Percentiles rank a stretch among this genome's conserved stretches.
These are phyloP conservation scores for Dromiciops gliroides DNA, from an alignment of 2,113 vertebrate species.

Conservation along the genomic window DNA sequence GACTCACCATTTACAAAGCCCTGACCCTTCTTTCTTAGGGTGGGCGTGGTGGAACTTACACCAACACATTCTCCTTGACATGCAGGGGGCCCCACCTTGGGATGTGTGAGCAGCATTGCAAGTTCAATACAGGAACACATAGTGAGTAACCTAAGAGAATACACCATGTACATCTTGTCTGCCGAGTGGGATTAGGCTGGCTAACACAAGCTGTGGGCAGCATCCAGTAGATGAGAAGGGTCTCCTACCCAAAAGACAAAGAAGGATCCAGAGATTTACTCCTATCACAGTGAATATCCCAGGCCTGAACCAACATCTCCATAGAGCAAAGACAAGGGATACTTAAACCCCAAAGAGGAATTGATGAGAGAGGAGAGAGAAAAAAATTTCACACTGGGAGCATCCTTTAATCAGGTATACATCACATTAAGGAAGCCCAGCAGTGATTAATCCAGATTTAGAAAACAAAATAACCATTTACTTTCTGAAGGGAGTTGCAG, in stretches of 20 bases:
- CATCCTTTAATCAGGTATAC: not conserved
- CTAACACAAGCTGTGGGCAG: not conserved
- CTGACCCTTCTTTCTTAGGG: not conserved
- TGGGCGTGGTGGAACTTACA: not conserved
- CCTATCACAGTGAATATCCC: not conserved
- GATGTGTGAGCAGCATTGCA: not conserved
- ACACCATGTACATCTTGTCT: not conserved
- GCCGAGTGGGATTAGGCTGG: not conserved
- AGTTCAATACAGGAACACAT: not conserved
- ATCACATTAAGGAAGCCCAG: conserved; percentile 26
- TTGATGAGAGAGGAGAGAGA: not conserved
- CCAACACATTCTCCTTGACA: too few relatives aligned
- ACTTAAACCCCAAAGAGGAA: not conserved
- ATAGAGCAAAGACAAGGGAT: not conserved
- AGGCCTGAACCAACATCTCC: not conserved
- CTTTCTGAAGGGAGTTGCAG: not conserved
- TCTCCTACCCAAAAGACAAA: not conserved
- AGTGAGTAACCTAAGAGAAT: not conserved
- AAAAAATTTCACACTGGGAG: not conserved
- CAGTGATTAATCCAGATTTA: not conserved
- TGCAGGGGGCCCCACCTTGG: not conserved
- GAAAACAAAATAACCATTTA: not conserved
- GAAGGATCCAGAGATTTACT: not conserved
- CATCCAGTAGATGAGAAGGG: not conserved
- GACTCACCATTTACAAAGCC: not conserved